phyloP scores from a whole-genome alignment of 2,797 vertebrate genomes.

The Phataginus tricuspis region DNA sequence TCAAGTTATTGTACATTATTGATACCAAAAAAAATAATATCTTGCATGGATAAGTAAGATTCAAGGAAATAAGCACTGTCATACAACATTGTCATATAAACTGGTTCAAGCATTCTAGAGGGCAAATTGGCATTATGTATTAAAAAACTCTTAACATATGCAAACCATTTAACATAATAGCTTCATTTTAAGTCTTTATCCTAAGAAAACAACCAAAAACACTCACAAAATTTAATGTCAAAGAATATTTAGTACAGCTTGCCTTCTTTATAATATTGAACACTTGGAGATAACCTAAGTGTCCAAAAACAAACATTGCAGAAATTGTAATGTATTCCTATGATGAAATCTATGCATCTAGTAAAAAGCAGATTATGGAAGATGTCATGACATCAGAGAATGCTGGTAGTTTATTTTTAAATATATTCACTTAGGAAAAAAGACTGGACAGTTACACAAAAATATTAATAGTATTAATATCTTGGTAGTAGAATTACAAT shows the following conservation, averaged over 20 bases:
- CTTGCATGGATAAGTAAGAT: background rate
- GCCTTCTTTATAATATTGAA: background rate
- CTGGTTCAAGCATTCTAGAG: background rate
- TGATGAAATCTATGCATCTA: background rate
- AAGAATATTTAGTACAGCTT: background rate
- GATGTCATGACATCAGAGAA: constrained; percentile 9
- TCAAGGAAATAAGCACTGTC: background rate
- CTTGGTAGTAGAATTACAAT: background rate
- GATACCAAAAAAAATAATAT: background rate
- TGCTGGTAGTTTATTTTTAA: constrained; percentile 47
- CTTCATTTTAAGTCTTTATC: constrained; percentile 51
- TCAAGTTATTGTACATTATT: too few species aligned
- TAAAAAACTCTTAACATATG: constrained; percentile 14
- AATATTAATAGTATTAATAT: constrained; percentile 4
- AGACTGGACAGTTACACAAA: background rate
- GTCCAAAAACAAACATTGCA: background rate
- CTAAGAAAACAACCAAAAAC: constrained; percentile 32
- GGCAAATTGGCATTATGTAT: background rate
- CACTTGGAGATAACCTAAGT: background rate
- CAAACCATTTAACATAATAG: constrained; percentile 2
- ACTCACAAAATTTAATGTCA: constrained; percentile 15
- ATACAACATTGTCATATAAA: background rate
- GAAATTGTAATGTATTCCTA: background rate
- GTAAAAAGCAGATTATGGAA: constrained; percentile 35
- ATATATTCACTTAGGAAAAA: background rate